phyloP scores from a whole-genome alignment of 2,113 vertebrate species.

The Hippocampus abdominalis region DNA sequence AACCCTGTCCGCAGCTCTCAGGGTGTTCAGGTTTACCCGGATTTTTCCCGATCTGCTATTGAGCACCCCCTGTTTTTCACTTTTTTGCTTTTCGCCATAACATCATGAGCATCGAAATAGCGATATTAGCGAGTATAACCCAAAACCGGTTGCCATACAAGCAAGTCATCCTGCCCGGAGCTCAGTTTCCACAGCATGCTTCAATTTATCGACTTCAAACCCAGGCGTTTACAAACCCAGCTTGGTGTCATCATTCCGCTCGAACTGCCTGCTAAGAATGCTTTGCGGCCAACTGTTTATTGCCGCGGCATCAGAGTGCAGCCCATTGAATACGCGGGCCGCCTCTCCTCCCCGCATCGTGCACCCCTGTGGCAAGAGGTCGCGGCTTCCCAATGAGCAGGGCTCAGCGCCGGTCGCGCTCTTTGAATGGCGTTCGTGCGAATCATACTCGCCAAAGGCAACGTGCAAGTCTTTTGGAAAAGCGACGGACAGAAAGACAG shows the following conservation, averaged over 20 bases:
- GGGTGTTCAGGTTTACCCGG: too few relatives aligned
- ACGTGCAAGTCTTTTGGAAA: too few relatives aligned
- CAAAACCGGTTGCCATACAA: background rate
- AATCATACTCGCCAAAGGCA: background rate
- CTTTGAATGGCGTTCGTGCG: background rate
- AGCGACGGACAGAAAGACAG: too few relatives aligned
- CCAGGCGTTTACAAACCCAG: background rate
- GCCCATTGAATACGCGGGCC: background rate
- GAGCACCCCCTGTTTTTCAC: too few relatives aligned
- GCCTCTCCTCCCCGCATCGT: background rate
- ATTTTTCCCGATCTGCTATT: too few relatives aligned
- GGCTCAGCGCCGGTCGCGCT: background rate
- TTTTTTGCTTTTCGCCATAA: too few relatives aligned
- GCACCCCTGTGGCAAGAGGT: background rate
- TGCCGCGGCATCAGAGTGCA: background rate
- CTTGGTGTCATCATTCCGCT: background rate
- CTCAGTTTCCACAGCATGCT: slow-evolving; percentile 1
- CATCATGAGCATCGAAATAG: background rate
- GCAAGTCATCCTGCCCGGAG: background rate
- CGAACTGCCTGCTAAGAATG: background rate
- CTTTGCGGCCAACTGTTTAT: slow-evolving; percentile 4
- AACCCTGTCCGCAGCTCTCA: too few relatives aligned
- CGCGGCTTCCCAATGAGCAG: slow-evolving; percentile 1
- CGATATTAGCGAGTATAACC: background rate
- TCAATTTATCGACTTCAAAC: slow-evolving; percentile 4